Percentiles rank a stretch among this genome's conserved stretches.
Evolutionary conservation across 1,140 invertebrate species (phyloP).

Genomic region (Aplysia californica): DNA sequence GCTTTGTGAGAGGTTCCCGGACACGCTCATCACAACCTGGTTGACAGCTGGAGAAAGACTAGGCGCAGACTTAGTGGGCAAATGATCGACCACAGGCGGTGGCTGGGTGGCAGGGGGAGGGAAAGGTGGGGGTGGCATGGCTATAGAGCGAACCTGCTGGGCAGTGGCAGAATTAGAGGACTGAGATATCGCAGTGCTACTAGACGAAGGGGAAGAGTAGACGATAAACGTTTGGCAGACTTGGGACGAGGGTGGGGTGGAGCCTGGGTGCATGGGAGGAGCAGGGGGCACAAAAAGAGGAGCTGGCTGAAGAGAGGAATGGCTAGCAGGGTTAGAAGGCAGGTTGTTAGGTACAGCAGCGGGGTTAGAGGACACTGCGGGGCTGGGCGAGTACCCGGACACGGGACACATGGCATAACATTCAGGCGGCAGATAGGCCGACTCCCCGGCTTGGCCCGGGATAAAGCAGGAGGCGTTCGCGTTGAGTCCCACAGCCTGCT

Average conservation of each 20-base stretch:
- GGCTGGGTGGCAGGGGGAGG: conserved; percentile 18
- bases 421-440: conserved; percentile 18
- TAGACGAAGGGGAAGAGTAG: conserved; percentile 1
- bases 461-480: conserved; percentile 55
- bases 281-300: conserved; percentile 8
- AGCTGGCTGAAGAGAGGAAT: conserved; percentile 1
- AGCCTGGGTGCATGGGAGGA: neutral
- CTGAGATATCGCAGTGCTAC: neutral
- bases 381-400: neutral
- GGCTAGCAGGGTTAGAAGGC: neutral
- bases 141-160: conserved; percentile 3
- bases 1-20: too few relatives aligned
- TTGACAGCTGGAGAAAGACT: conserved; percentile 1
- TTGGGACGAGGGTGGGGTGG: neutral
- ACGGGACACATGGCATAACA: neutral
- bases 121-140: conserved; percentile 24
- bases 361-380: neutral
- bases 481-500: conserved; percentile 29
- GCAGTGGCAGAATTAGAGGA: neutral
- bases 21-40: neutral
- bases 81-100: conserved; percentile 5
- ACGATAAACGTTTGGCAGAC: neutral
- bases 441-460: conserved; percentile 31
- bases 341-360: neutral
- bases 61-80: neutral